phyloP scores from a whole-genome alignment of 2,113 vertebrate species.

The Paradoxurus hermaphroditus region DNA sequence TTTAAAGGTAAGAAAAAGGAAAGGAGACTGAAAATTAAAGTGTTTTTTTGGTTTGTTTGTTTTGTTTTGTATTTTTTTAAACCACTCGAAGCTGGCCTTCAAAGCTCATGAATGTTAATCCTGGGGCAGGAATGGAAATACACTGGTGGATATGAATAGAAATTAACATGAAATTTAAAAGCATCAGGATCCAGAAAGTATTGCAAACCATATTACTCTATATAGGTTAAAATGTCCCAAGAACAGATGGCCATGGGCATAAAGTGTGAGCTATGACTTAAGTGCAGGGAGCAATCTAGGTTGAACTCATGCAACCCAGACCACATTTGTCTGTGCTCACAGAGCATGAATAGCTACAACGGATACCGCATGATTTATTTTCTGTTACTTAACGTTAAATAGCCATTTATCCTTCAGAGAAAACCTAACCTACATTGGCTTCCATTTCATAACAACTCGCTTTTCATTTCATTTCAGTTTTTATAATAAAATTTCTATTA shows the following conservation, averaged over 20 bases:
- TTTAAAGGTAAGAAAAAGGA: neutral
- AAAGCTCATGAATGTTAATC: neutral
- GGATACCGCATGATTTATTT: neutral
- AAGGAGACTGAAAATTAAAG: neutral
- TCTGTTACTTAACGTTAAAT: neutral
- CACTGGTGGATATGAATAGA: neutral
- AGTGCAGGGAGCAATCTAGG: conserved; percentile 29
- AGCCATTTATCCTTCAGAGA: conserved; percentile 38
- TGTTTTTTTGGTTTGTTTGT: too few relatives aligned
- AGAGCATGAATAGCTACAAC: neutral
- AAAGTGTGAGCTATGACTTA: neutral
- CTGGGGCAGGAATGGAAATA: neutral
- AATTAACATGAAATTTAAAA: neutral
- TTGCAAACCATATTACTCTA: conserved; percentile 16
- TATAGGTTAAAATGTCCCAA: conserved; percentile 48
- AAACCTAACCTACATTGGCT: conserved; percentile 56
- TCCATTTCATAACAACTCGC: neutral
- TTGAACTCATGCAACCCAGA: neutral
- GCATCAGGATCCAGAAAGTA: neutral
- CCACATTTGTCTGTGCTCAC: conserved; percentile 13
- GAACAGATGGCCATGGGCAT: neutral
- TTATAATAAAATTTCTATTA: neutral
- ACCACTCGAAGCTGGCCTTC: neutral
- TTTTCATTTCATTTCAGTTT: conserved; percentile 17
- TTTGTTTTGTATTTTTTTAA: neutral